A percentile compares a stretch with the other conserved stretches of the same genome.
Conservation (phyloP, 2,113 vertebrate species). For the Microtus richardsoni region DNA sequence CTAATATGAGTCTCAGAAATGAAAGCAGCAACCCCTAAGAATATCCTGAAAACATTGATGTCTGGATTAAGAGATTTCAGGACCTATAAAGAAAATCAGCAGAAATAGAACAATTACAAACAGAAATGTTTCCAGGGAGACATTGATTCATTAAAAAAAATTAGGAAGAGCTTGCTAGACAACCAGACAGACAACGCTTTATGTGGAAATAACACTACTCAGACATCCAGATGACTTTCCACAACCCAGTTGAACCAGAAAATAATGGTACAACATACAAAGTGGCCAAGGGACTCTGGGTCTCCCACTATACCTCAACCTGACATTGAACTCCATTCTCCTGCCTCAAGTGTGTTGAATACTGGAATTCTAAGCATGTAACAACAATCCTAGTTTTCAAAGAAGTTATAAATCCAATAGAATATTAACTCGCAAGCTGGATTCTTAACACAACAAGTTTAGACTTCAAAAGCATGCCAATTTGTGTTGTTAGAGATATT, state of each 20-base stretch:
- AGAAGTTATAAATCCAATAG: not conserved
- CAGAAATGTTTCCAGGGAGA: not conserved
- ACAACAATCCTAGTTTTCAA: not conserved
- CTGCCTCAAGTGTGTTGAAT: not conserved
- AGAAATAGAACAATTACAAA: not conserved
- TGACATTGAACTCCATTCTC: not conserved
- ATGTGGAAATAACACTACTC: not conserved
- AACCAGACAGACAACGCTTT: not conserved
- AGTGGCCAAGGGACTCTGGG: not conserved
- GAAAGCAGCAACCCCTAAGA: too few species aligned
- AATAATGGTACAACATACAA: not conserved
- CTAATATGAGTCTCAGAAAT: not conserved
- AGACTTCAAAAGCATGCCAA: not conserved
- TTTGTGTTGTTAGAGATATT: not conserved
- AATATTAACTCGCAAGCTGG: not conserved
- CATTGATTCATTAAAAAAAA: not conserved
- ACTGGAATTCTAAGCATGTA: not conserved
- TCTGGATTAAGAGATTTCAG: not conserved
- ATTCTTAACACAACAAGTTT: not conserved
- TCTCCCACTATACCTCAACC: not conserved
- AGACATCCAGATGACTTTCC: not conserved
- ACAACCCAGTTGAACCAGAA: not conserved
- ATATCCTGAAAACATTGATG: not conserved
- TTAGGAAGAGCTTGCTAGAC: not conserved
- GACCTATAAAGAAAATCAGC: not conserved